A percentile compares a stretch with the other conserved stretches of the same genome.
phyloP scores from a whole-genome alignment of 2,113 vertebrate genomes.

The Antigone vipio region DNA sequence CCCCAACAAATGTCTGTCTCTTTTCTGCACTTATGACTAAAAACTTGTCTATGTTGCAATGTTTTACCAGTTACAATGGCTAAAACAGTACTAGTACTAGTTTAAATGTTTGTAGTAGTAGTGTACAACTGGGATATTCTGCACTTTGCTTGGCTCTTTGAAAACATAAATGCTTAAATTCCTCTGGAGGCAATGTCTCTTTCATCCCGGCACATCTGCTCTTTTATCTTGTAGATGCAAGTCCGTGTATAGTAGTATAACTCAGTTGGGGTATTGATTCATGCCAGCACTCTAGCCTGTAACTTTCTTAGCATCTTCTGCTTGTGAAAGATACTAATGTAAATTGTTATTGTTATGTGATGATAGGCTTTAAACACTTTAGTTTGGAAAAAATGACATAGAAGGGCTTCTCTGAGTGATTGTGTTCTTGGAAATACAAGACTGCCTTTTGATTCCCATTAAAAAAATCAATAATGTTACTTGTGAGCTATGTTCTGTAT shows the following conservation, averaged over 20 bases:
- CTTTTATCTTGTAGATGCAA: background rate
- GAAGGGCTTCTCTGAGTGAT: background rate
- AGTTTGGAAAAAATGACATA: background rate
- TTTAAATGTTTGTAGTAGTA: background rate
- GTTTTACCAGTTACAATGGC: background rate
- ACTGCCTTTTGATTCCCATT: background rate
- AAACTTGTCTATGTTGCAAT: background rate
- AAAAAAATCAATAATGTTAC: background rate
- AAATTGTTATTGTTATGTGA: background rate
- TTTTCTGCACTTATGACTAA: background rate
- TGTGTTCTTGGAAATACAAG: background rate
- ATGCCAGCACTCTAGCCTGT: background rate
- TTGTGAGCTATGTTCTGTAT: background rate
- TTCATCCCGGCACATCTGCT: background rate
- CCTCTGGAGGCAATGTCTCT: background rate
- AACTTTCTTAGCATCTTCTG: background rate
- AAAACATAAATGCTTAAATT: background rate
- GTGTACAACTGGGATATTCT: rapidly evolving
- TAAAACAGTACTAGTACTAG: background rate
- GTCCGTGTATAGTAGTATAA: rapidly evolving
- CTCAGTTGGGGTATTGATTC: background rate
- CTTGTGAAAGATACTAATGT: background rate
- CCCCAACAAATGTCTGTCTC: background rate
- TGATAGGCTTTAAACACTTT: background rate
- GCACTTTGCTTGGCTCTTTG: background rate